phyloP scores from a whole-genome alignment of 2,797 vertebrate species.

The Agapornis canus region DNA sequence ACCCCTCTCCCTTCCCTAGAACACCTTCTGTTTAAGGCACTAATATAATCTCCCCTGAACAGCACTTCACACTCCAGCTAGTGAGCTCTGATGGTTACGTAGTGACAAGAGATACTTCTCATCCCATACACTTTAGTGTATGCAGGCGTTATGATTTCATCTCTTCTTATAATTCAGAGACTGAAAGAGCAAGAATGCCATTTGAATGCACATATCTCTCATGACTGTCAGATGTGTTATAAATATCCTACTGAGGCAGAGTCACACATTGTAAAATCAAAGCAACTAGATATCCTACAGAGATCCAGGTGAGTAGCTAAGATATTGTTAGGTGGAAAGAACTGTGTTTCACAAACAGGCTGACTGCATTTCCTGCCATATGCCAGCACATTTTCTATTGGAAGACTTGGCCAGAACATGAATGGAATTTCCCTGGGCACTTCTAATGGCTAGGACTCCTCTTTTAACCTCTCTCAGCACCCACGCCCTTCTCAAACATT shows the following conservation, averaged over 20 bases:
- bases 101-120: not conserved
- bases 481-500: not conserved
- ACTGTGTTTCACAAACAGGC: accelerated
- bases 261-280: not conserved
- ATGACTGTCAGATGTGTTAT: not conserved
- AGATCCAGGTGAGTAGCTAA: not conserved
- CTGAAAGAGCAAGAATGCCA: not conserved
- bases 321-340: not conserved
- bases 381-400: not conserved
- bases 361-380: not conserved
- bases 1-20: not conserved
- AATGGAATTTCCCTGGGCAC: not conserved
- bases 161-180: not conserved
- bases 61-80: not conserved
- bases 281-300: not conserved
- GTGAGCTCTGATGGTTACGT: not conserved
- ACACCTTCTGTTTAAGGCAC: not conserved
- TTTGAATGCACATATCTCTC: not conserved
- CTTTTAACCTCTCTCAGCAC: not conserved
- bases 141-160: not conserved
- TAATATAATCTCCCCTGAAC: not conserved
- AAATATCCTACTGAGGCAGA: not conserved
- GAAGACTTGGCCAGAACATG: not conserved
- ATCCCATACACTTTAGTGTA: not conserved
- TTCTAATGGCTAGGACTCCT: not conserved